These are phyloP conservation scores for Stomatorhinus ivindoensis DNA, from an alignment of 2,113 vertebrate species.

Conservation along the genomic window DNA sequence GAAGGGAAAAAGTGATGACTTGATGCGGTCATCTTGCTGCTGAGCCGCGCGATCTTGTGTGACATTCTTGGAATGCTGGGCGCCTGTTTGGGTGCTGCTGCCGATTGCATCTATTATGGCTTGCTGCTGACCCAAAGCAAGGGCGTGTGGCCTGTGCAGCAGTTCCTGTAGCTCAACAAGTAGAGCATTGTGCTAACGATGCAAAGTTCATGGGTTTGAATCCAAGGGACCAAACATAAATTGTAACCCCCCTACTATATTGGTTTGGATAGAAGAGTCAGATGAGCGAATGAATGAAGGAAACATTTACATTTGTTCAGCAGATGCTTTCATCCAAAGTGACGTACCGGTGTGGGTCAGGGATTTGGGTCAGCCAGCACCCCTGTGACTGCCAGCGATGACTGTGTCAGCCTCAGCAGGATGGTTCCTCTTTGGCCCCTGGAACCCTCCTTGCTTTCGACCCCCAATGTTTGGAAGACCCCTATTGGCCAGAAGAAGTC, in stretches of 20 bases:
- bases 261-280: background rate
- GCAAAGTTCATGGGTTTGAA: background rate
- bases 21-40: background rate
- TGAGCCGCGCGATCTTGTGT: background rate
- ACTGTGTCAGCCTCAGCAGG: background rate
- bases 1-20: background rate
- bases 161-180: background rate
- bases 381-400: background rate
- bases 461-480: background rate
- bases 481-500: background rate
- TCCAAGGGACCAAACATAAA: background rate
- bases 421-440: background rate
- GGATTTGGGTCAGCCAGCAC: background rate
- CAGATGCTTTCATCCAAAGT: background rate
- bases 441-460: background rate
- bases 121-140: background rate
- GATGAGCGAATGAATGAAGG: background rate
- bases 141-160: background rate
- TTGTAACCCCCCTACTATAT: background rate
- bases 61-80: background rate
- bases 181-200: background rate
- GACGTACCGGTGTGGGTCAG: background rate
- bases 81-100: background rate
- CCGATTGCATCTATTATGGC: background rate
- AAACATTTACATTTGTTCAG: background rate